Evolutionary conservation across 2,797 vertebrate genomes (phyloP), one percentile per base, ranked within the genome.

Genomic region (Brachyalestes nurse): DNA sequence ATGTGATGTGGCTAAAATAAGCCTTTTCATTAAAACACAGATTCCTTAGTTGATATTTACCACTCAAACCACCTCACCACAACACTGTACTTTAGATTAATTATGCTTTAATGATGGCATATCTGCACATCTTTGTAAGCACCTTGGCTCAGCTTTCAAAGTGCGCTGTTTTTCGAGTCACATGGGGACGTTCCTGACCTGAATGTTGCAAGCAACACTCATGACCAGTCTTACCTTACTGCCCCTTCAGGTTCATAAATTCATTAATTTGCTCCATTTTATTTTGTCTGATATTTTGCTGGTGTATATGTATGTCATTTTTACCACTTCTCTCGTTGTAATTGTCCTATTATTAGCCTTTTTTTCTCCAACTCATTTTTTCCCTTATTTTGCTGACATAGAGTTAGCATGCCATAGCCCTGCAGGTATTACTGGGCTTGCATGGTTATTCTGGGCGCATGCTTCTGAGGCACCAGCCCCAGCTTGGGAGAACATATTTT

Each of bases 1-100:
- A 93, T 89, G 89, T 89, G 88, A 88, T 87, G 83, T 80, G 82
- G 84, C 87, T 90, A 91, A 91, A 91, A 89, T 90, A 87, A 88
- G 83, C 87, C 87, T 88, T 85, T 89, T 88, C 87, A 89, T 91
- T 90, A 91, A 87, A 78, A 86, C 81, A 85, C 82, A 86, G 87
- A 87, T 90, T 92, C 86, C 86, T 90, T 88, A 82, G 91, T 91
- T 90, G 88, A 91, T 87, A 85, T 90, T 86, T 47, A 84, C 90
- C 89, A 79, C 91, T 92, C 89, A 86, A 69, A 53, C 23, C 69
- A 87, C 88, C 90, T 88, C 81, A 79, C 86, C 78, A 83, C 83
- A 79, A 83, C 77, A 82, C 83, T 71, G 72, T 76, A 79, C 71
- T 78, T 65, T 42, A 14, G 61, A 78, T 4, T 86, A 79, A 80